Conservation (phyloP, 2,113 vertebrate species). For the Pavo muticus region DNA sequence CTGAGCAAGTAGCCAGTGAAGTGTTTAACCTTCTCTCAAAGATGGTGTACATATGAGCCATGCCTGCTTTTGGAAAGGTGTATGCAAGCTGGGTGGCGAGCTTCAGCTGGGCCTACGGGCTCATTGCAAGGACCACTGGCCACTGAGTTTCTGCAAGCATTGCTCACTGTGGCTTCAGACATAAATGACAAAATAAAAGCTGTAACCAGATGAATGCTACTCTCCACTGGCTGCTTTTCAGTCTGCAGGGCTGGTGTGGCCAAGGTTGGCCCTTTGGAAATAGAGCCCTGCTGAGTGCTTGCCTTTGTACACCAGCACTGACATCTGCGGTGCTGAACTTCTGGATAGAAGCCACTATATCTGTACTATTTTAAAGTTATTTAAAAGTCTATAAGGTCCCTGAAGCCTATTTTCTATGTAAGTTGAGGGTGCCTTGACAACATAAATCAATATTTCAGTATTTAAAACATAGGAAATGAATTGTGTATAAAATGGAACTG, state of each 20-base stretch:
- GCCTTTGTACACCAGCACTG: background rate
- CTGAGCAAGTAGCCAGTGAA: background rate
- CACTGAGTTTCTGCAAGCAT: background rate
- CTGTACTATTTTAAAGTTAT: background rate
- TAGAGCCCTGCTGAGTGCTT: background rate
- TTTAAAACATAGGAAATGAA: slow-evolving; percentile 52
- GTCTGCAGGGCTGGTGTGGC: background rate
- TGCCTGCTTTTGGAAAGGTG: background rate
- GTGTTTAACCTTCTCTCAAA: background rate
- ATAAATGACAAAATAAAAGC: background rate
- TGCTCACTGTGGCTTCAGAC: background rate
- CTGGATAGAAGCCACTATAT: background rate
- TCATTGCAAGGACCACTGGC: background rate
- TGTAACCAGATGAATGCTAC: background rate
- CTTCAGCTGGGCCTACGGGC: background rate
- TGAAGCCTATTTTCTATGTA: background rate
- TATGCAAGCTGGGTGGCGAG: accelerated
- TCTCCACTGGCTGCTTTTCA: background rate
- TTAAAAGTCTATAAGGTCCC: background rate
- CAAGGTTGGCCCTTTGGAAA: background rate
- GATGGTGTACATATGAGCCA: accelerated
- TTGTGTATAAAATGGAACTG: slow-evolving; percentile 23
- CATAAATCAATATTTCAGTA: slow-evolving; percentile 24
- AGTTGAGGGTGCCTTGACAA: slow-evolving; percentile 8
- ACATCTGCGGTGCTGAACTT: background rate